A percentile compares a stretch with the other conserved stretches of the same genome.
These are phyloP conservation scores for Plutella xylostella DNA, from an alignment of 2,888 invertebrate species.

Conservation along the genomic window DNA sequence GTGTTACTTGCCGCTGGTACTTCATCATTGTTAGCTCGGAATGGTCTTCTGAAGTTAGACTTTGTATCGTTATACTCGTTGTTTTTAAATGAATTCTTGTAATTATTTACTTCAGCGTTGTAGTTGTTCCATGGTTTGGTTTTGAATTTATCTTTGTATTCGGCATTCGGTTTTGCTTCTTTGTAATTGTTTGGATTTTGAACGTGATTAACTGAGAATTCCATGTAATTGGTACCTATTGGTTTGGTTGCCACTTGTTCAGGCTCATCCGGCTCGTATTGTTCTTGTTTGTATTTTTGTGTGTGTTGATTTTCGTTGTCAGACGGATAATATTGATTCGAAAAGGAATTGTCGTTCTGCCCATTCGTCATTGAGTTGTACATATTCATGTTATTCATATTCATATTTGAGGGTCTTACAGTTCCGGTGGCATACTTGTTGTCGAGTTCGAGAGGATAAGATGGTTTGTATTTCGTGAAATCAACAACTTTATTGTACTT, in stretches of 20 bases:
- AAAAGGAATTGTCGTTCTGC: constrained; percentile 4
- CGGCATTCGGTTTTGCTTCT: constrained; percentile 24
- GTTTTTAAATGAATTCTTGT: constrained; percentile 38
- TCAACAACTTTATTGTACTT: constrained; percentile 52
- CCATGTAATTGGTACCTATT: constrained; percentile 1
- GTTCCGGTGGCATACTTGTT: constrained; percentile 30
- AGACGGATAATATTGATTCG: constrained; percentile 19
- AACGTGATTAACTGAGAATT: constrained; percentile 10
- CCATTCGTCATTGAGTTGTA: constrained; percentile 5
- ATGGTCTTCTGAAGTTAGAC: constrained; percentile 36
- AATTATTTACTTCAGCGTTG: constrained; percentile 30
- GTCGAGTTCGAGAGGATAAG: constrained; percentile 39
- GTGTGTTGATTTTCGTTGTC: background rate
- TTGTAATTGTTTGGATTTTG: constrained; percentile 26
- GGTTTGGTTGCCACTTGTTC: background rate
- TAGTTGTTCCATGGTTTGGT: constrained; percentile 30
- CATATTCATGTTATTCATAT: too few species aligned
- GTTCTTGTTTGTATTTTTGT: constrained; percentile 1
- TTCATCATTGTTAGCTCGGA: constrained; percentile 37
- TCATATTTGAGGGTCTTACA: too few species aligned
- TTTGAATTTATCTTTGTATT: constrained; percentile 42
- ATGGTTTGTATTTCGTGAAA: constrained; percentile 44
- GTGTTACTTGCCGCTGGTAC: constrained; percentile 47
- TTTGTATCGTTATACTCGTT: constrained; percentile 44
- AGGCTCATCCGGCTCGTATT: constrained; percentile 15